These are phyloP conservation scores for Muraenolepis orangiensis DNA, from an alignment of 2,797 vertebrate genomes.

Conservation along the genomic window DNA sequence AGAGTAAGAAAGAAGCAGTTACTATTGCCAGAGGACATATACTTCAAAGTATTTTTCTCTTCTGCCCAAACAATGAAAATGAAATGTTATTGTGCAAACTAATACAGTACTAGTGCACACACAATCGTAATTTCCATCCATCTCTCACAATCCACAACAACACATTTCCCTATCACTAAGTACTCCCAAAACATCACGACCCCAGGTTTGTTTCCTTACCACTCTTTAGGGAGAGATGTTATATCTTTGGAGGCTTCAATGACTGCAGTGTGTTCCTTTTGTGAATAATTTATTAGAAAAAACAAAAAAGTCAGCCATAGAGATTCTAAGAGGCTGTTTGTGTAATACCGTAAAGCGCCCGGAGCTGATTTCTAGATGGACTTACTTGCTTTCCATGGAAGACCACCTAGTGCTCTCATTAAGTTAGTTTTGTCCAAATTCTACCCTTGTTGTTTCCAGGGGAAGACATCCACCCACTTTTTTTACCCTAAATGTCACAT, in stretches of 20 bases:
- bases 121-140: no score
- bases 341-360: neutral
- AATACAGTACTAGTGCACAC: neutral
- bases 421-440: constrained; percentile 6
- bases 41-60: neutral
- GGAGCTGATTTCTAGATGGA: neutral
- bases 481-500: constrained; percentile 20
- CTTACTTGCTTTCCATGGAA: neutral
- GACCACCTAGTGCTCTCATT: neutral
- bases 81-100: neutral
- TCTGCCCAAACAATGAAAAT: neutral
- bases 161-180: neutral
- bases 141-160: neutral
- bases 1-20: neutral
- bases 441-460: neutral
- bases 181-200: neutral
- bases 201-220: constrained; percentile 5
- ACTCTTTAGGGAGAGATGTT: neutral
- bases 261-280: constrained; percentile 5
- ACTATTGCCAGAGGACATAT: neutral
- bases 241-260: neutral
- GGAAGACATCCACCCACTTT: constrained; percentile 3
- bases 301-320: neutral
- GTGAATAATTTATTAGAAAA: neutral
- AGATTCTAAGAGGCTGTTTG: neutral